Evolutionary conservation across 2,888 invertebrate species (phyloP).

Genomic region (Leptinotarsa haldemani): DNA sequence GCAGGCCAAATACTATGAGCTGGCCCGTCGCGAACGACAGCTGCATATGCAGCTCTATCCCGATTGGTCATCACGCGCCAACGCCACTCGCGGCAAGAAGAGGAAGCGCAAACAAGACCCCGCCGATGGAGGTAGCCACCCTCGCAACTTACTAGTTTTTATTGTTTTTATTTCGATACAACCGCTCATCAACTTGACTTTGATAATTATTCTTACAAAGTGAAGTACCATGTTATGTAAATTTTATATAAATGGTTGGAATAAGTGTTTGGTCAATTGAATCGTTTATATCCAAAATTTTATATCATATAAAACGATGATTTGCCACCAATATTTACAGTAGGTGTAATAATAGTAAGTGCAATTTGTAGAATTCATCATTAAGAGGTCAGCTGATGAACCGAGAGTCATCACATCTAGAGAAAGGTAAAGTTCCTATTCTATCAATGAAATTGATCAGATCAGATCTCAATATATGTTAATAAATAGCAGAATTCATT

Average conservation of each 20-base stretch:
- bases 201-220: neutral
- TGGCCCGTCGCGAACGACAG: conserved; percentile 99
- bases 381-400: neutral
- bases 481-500: too few species aligned
- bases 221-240: too few species aligned
- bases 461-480: too few species aligned
- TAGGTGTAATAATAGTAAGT: neutral
- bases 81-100: conserved; percentile 99
- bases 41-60: conserved; percentile 99
- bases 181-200: conserved; percentile 25
- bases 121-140: conserved; percentile 93
- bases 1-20: conserved; percentile 99
- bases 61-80: conserved; percentile 99
- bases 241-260: too few species aligned
- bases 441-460: neutral
- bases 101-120: conserved; percentile 99
- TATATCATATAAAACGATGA: too few species aligned
- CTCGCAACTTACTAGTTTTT: conserved; percentile 55
- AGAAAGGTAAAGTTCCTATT: neutral
- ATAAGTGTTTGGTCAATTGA: too few species aligned
- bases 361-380: neutral
- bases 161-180: conserved; percentile 25
- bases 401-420: neutral
- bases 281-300: too few species aligned
- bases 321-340: too few species aligned